Evolutionary conservation across 1,140 invertebrate genomes (phyloP), one percentile per base, ranked within the genome.

Genomic region (Amphibalanus amphitrite): DNA sequence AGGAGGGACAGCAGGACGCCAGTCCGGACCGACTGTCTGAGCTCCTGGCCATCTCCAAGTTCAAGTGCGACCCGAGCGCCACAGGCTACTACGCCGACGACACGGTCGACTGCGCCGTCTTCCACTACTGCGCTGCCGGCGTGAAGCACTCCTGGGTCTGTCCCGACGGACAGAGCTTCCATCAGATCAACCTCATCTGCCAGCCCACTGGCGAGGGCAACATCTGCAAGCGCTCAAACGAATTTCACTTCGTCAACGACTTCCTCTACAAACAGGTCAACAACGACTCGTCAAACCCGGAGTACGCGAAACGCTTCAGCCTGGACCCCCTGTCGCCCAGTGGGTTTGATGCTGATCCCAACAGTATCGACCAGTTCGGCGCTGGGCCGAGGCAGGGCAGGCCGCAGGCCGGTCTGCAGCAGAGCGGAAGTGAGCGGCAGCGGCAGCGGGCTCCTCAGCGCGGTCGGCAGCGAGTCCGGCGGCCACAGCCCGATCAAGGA

Each of bases 11-110:
- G n/a, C n/a, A n/a, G n/a, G n/a, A n/a, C n/a, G n/a, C n/a, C n/a
- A n/a, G n/a, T n/a, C n/a, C n/a, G n/a, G n/a, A 93, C 81, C 85
- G 90, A 76, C 82, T 95, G 17, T 87, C 87, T 20, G 80, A 88
- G 64, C 82, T 94, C 29, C 82, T 94, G 69, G 88, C 88, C 69
- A 87, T 92, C 76, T 92, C 90, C 70, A 90, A 90, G 78, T 95
- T 94, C 79, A 84, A 86, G 77, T 94, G 92, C 78, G 82, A 83
- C 33, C 85, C 84, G 74, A 89, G 88, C 75, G 89, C 90, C 76
- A 91, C 90, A 28, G 92, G 92, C 26, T 95, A 95, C 81, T 95
- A 95, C 78, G 92, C 92, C 28, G 92, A 95, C 77, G 89, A 93
- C 75, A 89, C 89, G 70, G 84, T 95, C 28, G 86, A 88, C 76